Conservation (phyloP, 2,888 invertebrate genomes). For the Rutpela maculata region DNA sequence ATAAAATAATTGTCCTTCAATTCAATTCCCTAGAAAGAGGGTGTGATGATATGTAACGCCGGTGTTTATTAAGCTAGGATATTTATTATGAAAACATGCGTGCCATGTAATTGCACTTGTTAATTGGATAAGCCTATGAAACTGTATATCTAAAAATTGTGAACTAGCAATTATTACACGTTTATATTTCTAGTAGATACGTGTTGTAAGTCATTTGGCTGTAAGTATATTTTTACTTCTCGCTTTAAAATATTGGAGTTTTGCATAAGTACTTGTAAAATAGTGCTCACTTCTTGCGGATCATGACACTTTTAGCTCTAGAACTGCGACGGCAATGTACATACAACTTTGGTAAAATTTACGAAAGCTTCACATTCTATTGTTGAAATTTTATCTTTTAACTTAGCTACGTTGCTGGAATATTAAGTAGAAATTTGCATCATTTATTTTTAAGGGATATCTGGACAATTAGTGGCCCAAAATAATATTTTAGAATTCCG, state of each 20-base stretch:
- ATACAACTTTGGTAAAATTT: no score
- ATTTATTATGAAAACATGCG: constrained; percentile 17
- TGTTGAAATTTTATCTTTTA: no score
- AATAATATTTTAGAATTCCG: no score
- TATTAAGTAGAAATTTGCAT: no score
- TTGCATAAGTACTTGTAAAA: background rate
- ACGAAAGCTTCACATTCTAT: no score
- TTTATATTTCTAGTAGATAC: background rate
- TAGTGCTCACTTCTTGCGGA: no score
- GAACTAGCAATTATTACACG: background rate
- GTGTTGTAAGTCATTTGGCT: background rate
- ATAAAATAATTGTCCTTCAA: constrained; percentile 20
- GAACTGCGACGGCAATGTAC: no score
- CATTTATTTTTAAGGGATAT: no score
- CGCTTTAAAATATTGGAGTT: background rate
- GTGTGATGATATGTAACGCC: constrained; percentile 17
- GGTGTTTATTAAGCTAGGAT: background rate
- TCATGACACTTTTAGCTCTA: no score
- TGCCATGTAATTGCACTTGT: constrained; percentile 2
- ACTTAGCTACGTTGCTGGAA: no score
- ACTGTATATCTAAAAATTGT: background rate
- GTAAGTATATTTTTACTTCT: background rate
- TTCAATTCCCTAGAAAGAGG: constrained; percentile 27
- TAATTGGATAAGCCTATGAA: background rate
- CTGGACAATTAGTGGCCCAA: no score